Conservation (phyloP, 2,797 vertebrate genomes). For the Helostoma temminkii region DNA sequence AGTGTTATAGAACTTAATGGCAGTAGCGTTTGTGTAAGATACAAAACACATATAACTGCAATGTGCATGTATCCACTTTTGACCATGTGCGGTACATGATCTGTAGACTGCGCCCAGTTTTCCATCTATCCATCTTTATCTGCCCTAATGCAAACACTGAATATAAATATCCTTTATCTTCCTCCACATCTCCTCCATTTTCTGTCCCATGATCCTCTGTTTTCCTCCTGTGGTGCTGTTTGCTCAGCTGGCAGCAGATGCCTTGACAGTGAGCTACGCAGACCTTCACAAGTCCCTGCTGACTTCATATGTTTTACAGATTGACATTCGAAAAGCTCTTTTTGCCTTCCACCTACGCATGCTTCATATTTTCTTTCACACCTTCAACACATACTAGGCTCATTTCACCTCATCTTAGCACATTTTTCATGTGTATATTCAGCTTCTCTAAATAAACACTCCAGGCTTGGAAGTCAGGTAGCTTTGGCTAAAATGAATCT, state of each 20-base stretch:
- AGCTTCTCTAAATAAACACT: slow-evolving; percentile 42
- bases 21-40: slow-evolving; percentile 5
- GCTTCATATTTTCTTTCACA: slow-evolving; percentile 69
- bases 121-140: slow-evolving; percentile 20
- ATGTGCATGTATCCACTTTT: neutral
- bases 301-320: slow-evolving; percentile 55
- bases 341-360: slow-evolving; percentile 31
- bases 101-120: neutral
- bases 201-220: slow-evolving; percentile 42
- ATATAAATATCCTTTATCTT: slow-evolving; percentile 56
- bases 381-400: slow-evolving; percentile 53
- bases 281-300: slow-evolving; percentile 41
- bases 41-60: neutral
- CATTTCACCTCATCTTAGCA: slow-evolving; percentile 22
- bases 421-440: slow-evolving; percentile 40
- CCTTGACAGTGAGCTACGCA: slow-evolving; percentile 32
- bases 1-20: neutral
- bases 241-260: slow-evolving; percentile 80
- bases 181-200: slow-evolving; percentile 42
- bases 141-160: slow-evolving; percentile 50
- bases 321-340: slow-evolving; percentile 41
- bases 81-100: neutral
- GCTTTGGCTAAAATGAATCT: slow-evolving; percentile 30
- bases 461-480: slow-evolving; percentile 9
- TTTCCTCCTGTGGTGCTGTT: slow-evolving; percentile 73